phyloP scores from a whole-genome alignment of 2,113 vertebrate genomes.

The Cynoglossus semilaevis region DNA sequence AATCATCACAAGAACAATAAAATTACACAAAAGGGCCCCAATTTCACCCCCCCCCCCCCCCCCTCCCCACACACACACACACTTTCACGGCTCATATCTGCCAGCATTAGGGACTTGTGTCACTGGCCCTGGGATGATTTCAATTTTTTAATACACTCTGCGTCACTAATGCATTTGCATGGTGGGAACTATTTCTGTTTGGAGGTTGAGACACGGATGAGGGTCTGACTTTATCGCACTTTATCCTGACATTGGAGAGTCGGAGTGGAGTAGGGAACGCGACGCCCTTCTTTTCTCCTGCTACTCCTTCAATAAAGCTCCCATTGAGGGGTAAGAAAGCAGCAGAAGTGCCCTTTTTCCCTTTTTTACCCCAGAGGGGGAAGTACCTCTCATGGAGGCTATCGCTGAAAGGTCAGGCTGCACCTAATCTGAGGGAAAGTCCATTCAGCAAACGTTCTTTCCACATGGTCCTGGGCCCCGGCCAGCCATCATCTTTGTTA shows the following conservation, averaged over 20 bases:
- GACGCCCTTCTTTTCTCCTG: slow-evolving; percentile 19
- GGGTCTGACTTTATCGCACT: slow-evolving; percentile 32
- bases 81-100: slow-evolving; percentile 36
- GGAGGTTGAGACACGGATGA: too few relatives aligned
- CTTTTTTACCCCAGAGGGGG: slow-evolving; percentile 57
- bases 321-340: slow-evolving; percentile 46
- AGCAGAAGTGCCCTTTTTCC: slow-evolving; percentile 47
- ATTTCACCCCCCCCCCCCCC: neutral
- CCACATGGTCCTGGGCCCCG: slow-evolving; percentile 11
- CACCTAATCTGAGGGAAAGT: slow-evolving; percentile 61
- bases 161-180: slow-evolving; percentile 33
- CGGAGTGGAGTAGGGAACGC: slow-evolving; percentile 39
- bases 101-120: slow-evolving; percentile 27
- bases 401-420: slow-evolving; percentile 67
- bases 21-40: slow-evolving; percentile 22
- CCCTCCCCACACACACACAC: too few relatives aligned
- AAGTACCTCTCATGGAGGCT: slow-evolving; percentile 63
- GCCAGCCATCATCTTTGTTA: slow-evolving; percentile 51
- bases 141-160: slow-evolving; percentile 27
- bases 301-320: slow-evolving; percentile 52
- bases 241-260: slow-evolving; percentile 48
- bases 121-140: slow-evolving; percentile 18
- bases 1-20: slow-evolving; percentile 26
- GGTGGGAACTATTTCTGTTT: slow-evolving; percentile 32
- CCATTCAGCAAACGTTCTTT: slow-evolving; percentile 45